Base-by-base conservation (phyloP, 2,888 invertebrate genomes). In the Rambutsinella grinnellia region DNA sequence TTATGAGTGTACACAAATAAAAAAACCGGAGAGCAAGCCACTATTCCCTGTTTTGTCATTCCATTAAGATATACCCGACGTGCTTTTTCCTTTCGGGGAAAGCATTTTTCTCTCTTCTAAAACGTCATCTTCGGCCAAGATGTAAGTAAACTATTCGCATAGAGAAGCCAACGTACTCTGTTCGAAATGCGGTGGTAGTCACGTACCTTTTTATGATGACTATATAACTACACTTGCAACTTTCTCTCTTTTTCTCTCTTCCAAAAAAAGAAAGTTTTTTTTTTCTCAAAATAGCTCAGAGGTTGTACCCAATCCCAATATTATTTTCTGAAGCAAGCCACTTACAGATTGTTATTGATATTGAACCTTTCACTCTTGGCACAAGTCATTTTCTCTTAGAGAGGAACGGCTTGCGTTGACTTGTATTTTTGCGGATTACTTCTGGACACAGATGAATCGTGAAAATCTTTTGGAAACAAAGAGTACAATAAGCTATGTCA, bases 341-440 rank as follows among this genome's bases (percentile, higher is more conserved):
- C n/a, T 53, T 53, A 10, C 19, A n/a, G 28, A 24, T 23, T 47
- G 66, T 67, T 67, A 67, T 69, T 69, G 69, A 69, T 69, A 69
- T 61, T 69, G 53, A 27, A 44, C 49, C 28, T 60, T 49, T 47
- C 46, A 17, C 60, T 68, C 28, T 47, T 47, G 49, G 26, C 53
- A 19, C 10, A 53, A 67, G 67, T 67, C 67, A 67, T 57, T 69
- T 69, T 24, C 53, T n/a, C n/a, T n/a, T n/a, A 53, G 53, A 19
- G 53, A 23, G n/a, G 44, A 60, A n/a, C 3, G 44, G 53, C 68
- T 60, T 68, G 26, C 57, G 26, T 28, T 26, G 24, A 21, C 56
- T 56, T 17, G 27, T 36, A 19, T 54, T 69, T n/a, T 69, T 62
- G 61, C 44, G 61, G 69, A 69, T 61, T 51, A 49, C 47, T 53